phyloP scores from a whole-genome alignment of 2,888 invertebrate genomes.

The Siphlonurus alternatus region DNA sequence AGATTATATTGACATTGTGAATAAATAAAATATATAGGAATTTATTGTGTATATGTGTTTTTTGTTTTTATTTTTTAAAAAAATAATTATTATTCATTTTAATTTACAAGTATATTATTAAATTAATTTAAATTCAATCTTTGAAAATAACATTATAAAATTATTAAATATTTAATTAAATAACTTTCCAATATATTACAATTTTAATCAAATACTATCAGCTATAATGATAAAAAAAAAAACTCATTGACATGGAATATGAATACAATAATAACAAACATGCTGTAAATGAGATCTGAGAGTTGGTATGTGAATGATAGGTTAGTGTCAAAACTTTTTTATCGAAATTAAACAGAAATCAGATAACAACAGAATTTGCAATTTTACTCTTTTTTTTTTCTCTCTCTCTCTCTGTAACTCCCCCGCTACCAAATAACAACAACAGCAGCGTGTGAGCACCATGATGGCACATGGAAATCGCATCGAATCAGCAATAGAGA shows the following conservation, averaged over 20 bases:
- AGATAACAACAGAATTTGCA: constrained; percentile 1
- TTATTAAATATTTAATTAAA: too few species aligned
- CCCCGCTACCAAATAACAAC: not conserved
- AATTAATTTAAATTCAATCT: too few species aligned
- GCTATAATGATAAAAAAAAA: too few species aligned
- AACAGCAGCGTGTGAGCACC: not conserved
- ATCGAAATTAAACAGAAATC: constrained; percentile 3
- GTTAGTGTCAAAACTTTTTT: not conserved
- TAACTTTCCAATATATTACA: too few species aligned
- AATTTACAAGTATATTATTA: not conserved
- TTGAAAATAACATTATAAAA: too few species aligned
- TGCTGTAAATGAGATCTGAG: not conserved
- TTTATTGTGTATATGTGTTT: not conserved
- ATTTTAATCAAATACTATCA: too few species aligned
- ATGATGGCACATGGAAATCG: too few species aligned
- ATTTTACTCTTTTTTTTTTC: too few species aligned
- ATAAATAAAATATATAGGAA: too few species aligned
- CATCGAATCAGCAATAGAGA: not conserved
- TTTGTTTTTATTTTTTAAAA: not conserved
- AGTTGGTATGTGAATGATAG: not conserved
- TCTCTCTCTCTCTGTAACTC: not conserved
- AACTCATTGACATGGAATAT: not conserved
- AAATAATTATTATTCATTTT: not conserved
- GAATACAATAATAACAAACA: not conserved
- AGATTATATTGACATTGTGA: too few species aligned